A percentile compares a stretch with the other conserved stretches of the same genome.
Evolutionary conservation across 2,113 vertebrate genomes (phyloP).

Genomic region (Cottus gobio): DNA sequence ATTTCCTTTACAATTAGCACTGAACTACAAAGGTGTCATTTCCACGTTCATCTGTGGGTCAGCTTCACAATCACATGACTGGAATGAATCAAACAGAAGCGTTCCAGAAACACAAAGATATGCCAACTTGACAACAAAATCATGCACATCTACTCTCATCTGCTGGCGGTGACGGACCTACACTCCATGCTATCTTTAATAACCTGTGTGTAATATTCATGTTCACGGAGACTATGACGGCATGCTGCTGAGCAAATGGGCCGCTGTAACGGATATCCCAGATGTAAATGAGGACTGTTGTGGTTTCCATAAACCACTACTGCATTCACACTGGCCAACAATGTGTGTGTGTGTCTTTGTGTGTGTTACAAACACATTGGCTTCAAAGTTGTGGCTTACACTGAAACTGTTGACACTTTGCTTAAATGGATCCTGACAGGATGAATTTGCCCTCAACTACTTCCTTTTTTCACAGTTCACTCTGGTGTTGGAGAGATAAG

Average conservation of each 20-base stretch:
- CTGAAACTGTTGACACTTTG: slow-evolving; percentile 54
- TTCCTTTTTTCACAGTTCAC: slow-evolving; percentile 53
- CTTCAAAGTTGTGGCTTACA: slow-evolving; percentile 56
- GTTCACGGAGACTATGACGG: no score
- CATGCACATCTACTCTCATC: no score
- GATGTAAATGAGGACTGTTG: slow-evolving; percentile 14
- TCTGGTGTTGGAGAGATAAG: slow-evolving; percentile 29
- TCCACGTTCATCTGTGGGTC: no score
- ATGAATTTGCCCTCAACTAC: slow-evolving; percentile 51
- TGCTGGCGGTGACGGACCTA: no score
- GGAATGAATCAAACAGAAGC: background rate
- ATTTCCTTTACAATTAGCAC: background rate
- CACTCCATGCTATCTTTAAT: no score
- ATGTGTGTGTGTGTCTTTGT: slow-evolving; percentile 19
- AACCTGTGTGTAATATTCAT: no score
- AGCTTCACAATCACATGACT: background rate
- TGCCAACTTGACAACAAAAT: no score
- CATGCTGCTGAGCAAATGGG: no score
- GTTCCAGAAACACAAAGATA: no score
- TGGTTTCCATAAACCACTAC: slow-evolving; percentile 27
- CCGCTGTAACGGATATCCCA: background rate
- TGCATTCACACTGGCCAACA: slow-evolving; percentile 33
- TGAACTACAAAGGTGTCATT: background rate
- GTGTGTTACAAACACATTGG: slow-evolving; percentile 43
- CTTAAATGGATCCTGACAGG: slow-evolving; percentile 37